Evolutionary conservation across 2,113 vertebrate species (phyloP).

Genomic region (Protomyctophum bolini): DNA sequence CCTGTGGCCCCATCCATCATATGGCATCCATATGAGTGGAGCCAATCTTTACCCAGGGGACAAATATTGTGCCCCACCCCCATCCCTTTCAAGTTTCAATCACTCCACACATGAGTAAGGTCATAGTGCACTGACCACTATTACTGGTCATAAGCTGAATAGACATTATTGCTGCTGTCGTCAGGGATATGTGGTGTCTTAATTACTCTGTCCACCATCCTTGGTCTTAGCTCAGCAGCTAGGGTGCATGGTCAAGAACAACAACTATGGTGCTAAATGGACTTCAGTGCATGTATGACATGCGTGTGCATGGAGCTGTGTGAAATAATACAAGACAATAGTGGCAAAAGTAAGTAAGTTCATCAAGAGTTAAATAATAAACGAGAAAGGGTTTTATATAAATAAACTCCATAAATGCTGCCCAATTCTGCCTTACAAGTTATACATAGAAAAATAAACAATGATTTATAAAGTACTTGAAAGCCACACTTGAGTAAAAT

Average conservation of each 20-base stretch:
- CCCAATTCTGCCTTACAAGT: too few relatives aligned
- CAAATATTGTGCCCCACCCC: slow-evolving; percentile 53
- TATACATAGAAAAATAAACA: too few relatives aligned
- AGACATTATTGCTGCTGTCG: slow-evolving; percentile 65
- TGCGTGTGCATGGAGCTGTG: too few relatives aligned
- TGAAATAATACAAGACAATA: too few relatives aligned
- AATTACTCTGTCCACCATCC: slow-evolving; percentile 59
- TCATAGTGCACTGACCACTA: slow-evolving; percentile 74
- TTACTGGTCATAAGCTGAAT: slow-evolving; percentile 70
- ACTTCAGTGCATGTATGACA: background rate
- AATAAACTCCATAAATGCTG: too few relatives aligned
- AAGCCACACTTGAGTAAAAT: too few relatives aligned
- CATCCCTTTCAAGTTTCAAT: slow-evolving; percentile 56
- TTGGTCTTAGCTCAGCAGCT: slow-evolving; percentile 61
- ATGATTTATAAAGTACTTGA: too few relatives aligned
- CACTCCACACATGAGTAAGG: slow-evolving; percentile 63
- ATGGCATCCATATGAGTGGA: slow-evolving; percentile 39
- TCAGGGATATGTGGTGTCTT: slow-evolving; percentile 69
- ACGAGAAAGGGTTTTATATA: too few relatives aligned
- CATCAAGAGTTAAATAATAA: too few relatives aligned
- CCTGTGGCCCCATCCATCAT: slow-evolving; percentile 15
- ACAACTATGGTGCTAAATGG: background rate
- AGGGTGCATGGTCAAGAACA: slow-evolving; percentile 2
- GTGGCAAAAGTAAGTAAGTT: too few relatives aligned
- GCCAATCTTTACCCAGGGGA: slow-evolving; percentile 46